phyloP scores from a whole-genome alignment of 2,888 invertebrate genomes.

The Zhuqinia jingwanae region DNA sequence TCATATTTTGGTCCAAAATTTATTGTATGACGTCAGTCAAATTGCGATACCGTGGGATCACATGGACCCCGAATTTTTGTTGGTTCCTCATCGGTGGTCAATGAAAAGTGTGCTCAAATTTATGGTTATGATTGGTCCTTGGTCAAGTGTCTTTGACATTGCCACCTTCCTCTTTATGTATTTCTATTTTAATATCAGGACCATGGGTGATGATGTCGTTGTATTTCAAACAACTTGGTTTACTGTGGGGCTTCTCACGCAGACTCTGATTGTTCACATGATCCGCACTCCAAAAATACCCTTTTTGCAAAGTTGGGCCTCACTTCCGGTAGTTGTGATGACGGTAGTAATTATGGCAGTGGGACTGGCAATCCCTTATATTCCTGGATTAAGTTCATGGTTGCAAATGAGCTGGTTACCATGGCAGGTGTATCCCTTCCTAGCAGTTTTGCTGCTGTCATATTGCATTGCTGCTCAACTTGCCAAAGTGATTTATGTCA shows the following conservation, averaged over 20 bases:
- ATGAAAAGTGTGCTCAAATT: constrained; percentile 69
- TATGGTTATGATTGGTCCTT: constrained; percentile 73
- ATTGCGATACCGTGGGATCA: constrained; percentile 70
- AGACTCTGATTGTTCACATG: constrained; percentile 68
- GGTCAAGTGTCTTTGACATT: constrained; percentile 73
- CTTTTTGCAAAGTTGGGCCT: constrained; percentile 59
- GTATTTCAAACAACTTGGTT: constrained; percentile 63
- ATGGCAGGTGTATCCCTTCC: constrained; percentile 62
- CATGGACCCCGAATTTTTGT: constrained; percentile 68
- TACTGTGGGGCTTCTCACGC: constrained; percentile 60
- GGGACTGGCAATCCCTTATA: constrained; percentile 50
- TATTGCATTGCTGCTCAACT: constrained; percentile 55
- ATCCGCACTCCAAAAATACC: constrained; percentile 67
- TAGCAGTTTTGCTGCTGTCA: constrained; percentile 19
- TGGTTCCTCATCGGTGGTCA: constrained; percentile 72
- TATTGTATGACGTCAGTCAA: constrained; percentile 70
- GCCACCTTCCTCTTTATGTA: constrained; percentile 67
- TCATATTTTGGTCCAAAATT: constrained; percentile 67
- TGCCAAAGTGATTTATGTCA: constrained; percentile 44
- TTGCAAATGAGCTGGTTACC: constrained; percentile 46
- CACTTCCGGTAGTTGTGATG: constrained; percentile 45
- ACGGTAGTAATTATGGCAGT: constrained; percentile 50
- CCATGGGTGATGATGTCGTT: constrained; percentile 27
- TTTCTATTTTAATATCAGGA: constrained; percentile 62
- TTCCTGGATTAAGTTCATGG: constrained; percentile 45